A percentile compares a stretch with the other conserved stretches of the same genome.
Evolutionary conservation across 2,113 vertebrate species (phyloP).

Genomic region (Otus sunia): DNA sequence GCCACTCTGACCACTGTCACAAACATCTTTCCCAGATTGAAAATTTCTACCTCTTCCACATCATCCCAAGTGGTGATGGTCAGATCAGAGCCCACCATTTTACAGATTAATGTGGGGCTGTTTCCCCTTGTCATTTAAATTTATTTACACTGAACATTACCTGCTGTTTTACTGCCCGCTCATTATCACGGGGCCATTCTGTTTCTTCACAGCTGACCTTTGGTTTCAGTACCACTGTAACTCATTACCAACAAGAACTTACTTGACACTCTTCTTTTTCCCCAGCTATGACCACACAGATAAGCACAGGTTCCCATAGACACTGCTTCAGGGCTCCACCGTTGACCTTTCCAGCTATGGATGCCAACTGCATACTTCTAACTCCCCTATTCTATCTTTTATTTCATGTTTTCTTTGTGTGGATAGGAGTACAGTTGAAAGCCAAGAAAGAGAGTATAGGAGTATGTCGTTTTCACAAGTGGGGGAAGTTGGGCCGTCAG

Average conservation of each 20-base stretch:
- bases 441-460: not conserved
- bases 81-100: not conserved
- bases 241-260: not conserved
- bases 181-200: not conserved
- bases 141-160: not conserved
- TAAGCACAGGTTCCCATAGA: not conserved
- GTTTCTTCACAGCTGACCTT: not conserved
- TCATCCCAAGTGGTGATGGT: not conserved
- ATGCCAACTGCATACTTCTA: not conserved
- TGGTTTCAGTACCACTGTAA: not conserved
- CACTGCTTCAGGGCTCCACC: not conserved
- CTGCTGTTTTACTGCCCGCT: not conserved
- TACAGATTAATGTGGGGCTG: not conserved
- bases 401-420: not conserved
- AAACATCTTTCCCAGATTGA: not conserved
- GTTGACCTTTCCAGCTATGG: not conserved
- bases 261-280: not conserved
- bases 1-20: rapidly evolving
- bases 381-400: not conserved
- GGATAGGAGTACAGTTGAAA: not conserved
- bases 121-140: not conserved
- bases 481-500: not conserved
- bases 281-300: not conserved
- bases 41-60: not conserved
- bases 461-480: not conserved